These are phyloP conservation scores for Camponotus vicinus DNA, from an alignment of 1,140 invertebrate genomes.

Conservation along the genomic window DNA sequence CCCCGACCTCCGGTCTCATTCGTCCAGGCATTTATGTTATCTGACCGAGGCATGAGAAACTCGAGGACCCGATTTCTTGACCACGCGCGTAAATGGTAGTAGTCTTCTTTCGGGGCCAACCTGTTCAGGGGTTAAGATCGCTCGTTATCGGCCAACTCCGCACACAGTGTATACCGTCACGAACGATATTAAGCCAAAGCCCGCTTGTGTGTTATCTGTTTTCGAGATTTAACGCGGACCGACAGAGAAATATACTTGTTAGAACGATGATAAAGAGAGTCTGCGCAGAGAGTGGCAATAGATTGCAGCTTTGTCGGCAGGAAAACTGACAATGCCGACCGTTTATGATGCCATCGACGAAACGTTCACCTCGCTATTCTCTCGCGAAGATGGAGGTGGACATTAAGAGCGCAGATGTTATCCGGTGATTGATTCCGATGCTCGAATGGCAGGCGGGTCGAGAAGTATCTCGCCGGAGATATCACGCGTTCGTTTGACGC, in stretches of 20 bases:
- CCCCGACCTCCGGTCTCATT: conserved; percentile 53
- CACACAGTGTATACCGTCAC: background rate
- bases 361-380: conserved; percentile 11
- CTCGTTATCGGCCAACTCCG: conserved; percentile 55
- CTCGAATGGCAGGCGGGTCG: background rate
- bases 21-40: conserved; percentile 62
- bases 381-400: background rate
- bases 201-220: conserved; percentile 44
- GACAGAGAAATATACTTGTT: conserved; percentile 33
- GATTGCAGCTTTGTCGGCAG: conserved; percentile 31
- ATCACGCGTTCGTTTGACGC: background rate
- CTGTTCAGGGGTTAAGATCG: conserved; percentile 34
- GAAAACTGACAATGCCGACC: conserved; percentile 17
- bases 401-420: background rate
- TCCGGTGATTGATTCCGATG: conserved; percentile 33
- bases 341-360: background rate
- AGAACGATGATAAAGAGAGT: background rate
- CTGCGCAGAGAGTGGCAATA: background rate
- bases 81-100: conserved; percentile 8
- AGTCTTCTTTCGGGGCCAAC: background rate
- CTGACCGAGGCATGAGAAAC: conserved; percentile 18
- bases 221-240: background rate
- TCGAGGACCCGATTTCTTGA: background rate
- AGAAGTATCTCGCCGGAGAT: background rate
- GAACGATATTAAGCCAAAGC: conserved; percentile 45